A percentile compares a stretch with the other conserved stretches of the same genome.
Evolutionary conservation across 2,113 vertebrate genomes (phyloP).

Genomic region (Pedionomus torquatus): DNA sequence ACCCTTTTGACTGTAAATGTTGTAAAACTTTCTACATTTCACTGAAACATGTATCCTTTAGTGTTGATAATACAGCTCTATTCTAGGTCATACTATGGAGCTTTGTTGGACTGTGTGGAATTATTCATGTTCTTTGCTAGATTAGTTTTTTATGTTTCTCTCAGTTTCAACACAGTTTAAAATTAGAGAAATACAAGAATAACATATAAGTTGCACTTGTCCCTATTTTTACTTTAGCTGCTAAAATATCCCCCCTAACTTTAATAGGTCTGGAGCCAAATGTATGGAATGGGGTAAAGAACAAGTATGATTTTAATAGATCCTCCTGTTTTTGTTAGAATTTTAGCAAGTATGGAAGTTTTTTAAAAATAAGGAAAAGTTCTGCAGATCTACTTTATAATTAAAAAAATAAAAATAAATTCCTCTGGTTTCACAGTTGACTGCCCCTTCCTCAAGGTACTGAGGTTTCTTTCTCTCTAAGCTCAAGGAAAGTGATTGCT

Average conservation of each 20-base stretch:
- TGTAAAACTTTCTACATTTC: neutral
- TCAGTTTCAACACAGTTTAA: neutral
- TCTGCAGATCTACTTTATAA: neutral
- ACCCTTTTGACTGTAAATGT: neutral
- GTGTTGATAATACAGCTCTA: neutral
- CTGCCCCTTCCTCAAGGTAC: neutral
- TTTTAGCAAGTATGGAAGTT: neutral
- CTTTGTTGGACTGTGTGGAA: neutral
- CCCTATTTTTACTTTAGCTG: neutral
- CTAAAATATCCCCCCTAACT: neutral
- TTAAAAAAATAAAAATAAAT: neutral
- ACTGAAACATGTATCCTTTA: neutral
- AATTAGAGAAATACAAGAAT: neutral
- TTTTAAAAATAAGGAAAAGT: neutral
- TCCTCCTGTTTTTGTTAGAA: neutral
- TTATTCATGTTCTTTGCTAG: neutral
- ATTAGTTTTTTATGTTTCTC: neutral
- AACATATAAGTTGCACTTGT: neutral
- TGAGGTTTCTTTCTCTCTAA: neutral
- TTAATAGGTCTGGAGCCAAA: neutral
- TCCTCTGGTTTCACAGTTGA: neutral
- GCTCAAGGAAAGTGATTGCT: neutral
- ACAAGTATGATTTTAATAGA: neutral
- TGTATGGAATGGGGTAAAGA: neutral
- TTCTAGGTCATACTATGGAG: neutral